Evolutionary conservation across 2,797 vertebrate species (phyloP).

Genomic region (Anisognathus igniventris): DNA sequence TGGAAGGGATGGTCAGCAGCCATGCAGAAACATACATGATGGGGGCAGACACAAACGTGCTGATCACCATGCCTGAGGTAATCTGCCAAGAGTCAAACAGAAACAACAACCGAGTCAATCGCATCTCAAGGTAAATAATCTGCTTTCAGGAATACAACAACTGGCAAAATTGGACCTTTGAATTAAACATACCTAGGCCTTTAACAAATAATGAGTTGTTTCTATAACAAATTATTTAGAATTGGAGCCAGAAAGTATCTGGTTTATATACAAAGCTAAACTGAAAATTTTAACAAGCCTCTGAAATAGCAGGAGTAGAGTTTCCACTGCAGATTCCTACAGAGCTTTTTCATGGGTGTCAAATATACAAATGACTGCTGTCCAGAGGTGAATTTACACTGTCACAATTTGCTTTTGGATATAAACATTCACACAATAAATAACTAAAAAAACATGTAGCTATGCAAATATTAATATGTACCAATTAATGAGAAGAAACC

Average conservation of each 20-base stretch:
- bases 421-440: neutral
- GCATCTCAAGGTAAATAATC: neutral
- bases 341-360: neutral
- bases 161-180: neutral
- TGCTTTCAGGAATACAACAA: neutral
- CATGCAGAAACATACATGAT: constrained; percentile 98
- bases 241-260: neutral
- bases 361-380: neutral
- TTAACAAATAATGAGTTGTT: neutral
- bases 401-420: neutral
- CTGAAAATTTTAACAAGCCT: neutral
- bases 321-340: neutral
- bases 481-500: neutral
- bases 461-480: neutral
- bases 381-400: neutral
- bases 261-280: neutral
- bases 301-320: neutral
- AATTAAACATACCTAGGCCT: neutral
- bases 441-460: neutral
- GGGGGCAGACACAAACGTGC: constrained; percentile 95
- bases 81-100: constrained; percentile 74
- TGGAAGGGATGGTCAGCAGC: constrained; percentile 88
- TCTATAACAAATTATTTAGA: neutral
- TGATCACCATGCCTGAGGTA: constrained; percentile 95
- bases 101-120: neutral